Conservation (phyloP, 2,113 vertebrate species). For the Phylloscopus trochiloides region DNA sequence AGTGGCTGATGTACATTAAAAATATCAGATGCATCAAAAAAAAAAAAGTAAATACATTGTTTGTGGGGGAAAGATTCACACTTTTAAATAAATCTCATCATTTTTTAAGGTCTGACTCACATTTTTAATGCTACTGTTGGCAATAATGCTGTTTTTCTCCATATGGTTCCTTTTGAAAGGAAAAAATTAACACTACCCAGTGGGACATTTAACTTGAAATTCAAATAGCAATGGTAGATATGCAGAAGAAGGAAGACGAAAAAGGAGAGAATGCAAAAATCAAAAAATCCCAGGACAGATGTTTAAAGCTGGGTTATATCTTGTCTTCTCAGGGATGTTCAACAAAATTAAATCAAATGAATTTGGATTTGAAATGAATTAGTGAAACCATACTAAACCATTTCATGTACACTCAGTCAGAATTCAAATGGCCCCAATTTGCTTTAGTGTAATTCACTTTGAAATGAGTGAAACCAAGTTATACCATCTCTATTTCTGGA, state of each 20-base stretch:
- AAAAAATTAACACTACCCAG: not conserved
- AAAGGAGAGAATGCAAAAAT: not conserved
- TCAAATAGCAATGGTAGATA: not conserved
- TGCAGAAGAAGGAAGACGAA: not conserved
- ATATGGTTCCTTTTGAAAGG: conserved; percentile 20
- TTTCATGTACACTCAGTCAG: not conserved
- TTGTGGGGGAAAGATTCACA: not conserved
- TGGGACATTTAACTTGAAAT: conserved; percentile 28
- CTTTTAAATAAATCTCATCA: not conserved
- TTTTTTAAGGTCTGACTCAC: conserved; percentile 16
- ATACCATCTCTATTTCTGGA: not conserved
- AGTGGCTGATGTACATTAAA: not conserved
- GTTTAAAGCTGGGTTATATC: conserved; percentile 2
- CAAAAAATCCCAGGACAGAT: not conserved
- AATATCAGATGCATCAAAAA: not conserved
- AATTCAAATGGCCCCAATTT: conserved; percentile 24
- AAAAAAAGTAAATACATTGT: conserved; percentile 17
- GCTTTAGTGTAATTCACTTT: not conserved
- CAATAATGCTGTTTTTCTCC: conserved; percentile 44
- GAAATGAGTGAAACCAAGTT: not conserved
- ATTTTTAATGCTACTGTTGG: conserved; percentile 36
- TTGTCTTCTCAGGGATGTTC: not conserved
- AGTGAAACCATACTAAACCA: not conserved
- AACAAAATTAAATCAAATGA: conserved; percentile 24
- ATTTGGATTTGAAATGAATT: conserved; percentile 4